A percentile compares a stretch with the other conserved stretches of the same genome.
These are phyloP conservation scores for Eutolmus rufibarbis DNA, from an alignment of 2,888 invertebrate genomes.

Conservation along the genomic window DNA sequence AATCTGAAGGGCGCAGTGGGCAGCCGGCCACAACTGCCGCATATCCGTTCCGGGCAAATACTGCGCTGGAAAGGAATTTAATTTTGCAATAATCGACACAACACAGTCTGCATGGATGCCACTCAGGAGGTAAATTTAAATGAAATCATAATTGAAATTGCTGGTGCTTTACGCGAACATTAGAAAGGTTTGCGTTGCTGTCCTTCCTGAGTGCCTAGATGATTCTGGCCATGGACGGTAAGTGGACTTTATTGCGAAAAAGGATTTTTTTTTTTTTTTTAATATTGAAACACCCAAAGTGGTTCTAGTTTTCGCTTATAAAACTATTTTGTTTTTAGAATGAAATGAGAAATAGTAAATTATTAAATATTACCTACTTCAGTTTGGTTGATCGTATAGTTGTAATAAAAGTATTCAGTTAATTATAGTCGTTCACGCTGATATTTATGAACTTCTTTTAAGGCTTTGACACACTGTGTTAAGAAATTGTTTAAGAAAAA, in stretches of 20 bases:
- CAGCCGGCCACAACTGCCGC: background rate
- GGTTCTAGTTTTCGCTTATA: background rate
- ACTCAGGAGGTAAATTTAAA: constrained; percentile 2
- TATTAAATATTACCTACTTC: background rate
- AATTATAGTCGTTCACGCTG: too few relatives aligned
- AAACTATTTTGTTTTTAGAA: background rate
- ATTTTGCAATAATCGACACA: constrained; percentile 1
- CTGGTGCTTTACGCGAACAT: background rate
- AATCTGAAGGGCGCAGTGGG: background rate
- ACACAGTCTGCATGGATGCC: background rate
- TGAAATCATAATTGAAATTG: background rate
- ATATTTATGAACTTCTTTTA: too few relatives aligned
- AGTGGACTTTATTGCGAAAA: background rate
- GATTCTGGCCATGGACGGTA: background rate
- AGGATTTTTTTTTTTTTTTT: background rate
- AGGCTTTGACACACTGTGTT: too few relatives aligned
- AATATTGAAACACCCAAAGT: background rate
- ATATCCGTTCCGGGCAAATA: background rate
- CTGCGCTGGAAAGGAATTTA: constrained; percentile 4
- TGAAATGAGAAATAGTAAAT: background rate
- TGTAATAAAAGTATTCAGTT: too few relatives aligned
- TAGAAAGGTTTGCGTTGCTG: background rate
- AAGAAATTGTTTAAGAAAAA: too few relatives aligned
- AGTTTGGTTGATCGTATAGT: background rate
- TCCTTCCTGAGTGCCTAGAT: background rate